Evolutionary conservation across 2,797 vertebrate genomes (phyloP).

Genomic region (Halcyon badia): DNA sequence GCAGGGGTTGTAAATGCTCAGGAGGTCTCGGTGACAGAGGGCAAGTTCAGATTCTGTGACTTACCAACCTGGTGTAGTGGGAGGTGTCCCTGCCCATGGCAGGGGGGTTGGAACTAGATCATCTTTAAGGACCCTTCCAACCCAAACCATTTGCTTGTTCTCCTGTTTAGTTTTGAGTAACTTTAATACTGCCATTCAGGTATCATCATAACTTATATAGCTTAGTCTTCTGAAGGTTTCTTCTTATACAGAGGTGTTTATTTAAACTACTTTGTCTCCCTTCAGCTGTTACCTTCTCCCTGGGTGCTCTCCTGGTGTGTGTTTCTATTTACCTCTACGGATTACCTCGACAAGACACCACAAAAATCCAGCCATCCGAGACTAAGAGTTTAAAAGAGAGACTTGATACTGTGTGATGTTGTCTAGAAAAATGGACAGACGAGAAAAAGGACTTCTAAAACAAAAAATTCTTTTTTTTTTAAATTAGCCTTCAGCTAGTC

Average conservation of each 20-base stretch:
- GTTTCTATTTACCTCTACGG: conserved; percentile 97
- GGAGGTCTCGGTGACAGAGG: background rate
- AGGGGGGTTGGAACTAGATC: background rate
- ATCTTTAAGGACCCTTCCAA: background rate
- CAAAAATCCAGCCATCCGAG: conserved; percentile 78
- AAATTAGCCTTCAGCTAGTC: conserved; percentile 59
- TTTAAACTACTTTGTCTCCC: conserved; percentile 2
- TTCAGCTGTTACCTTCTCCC: conserved; percentile 88
- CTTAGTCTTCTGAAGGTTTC: background rate
- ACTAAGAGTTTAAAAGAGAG: conserved; percentile 81
- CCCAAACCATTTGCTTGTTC: background rate
- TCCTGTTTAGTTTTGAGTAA: background rate
- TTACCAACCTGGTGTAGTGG: background rate
- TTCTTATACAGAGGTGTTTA: background rate
- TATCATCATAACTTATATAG: background rate
- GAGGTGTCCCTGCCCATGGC: background rate
- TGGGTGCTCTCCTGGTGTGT: conserved; percentile 91
- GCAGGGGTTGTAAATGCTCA: background rate
- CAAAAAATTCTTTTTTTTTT: no score
- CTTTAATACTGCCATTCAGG: background rate
- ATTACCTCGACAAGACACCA: conserved; percentile 93
- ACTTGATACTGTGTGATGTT: conserved; percentile 84
- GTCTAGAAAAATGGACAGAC: background rate
- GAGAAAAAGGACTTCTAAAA: no score
- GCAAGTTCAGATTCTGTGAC: background rate